Conservation (phyloP, 2,797 vertebrate species). For the Siniperca scherzeri region DNA sequence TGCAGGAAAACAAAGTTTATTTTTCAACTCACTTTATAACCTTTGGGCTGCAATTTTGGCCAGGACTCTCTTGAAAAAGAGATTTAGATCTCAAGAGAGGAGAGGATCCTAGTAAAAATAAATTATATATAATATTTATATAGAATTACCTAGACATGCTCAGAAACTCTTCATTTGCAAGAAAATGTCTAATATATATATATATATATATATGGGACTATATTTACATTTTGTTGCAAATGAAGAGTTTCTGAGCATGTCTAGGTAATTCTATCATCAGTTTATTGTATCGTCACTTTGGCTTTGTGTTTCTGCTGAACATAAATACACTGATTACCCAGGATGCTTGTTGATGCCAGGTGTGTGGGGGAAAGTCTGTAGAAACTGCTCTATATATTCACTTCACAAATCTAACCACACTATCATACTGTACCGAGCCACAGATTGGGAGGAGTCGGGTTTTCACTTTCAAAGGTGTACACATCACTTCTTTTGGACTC, state of each 20-base stretch:
- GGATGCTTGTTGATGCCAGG: slow-evolving; percentile 5
- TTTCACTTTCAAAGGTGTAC: slow-evolving; percentile 67
- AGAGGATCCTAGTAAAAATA: too few relatives aligned
- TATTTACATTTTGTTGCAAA: too few relatives aligned
- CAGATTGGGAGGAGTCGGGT: slow-evolving; percentile 74
- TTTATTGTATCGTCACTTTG: background rate
- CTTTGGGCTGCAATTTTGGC: background rate
- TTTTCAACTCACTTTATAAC: background rate
- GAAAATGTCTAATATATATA: too few relatives aligned
- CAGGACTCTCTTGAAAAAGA: background rate
- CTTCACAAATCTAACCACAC: slow-evolving; percentile 3
- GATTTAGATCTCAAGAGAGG: too few relatives aligned
- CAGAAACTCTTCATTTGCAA: too few relatives aligned
- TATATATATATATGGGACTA: background rate
- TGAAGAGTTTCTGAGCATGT: background rate
- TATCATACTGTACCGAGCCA: slow-evolving; percentile 86
- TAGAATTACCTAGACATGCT: too few relatives aligned
- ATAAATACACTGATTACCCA: too few relatives aligned
- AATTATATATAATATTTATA: too few relatives aligned
- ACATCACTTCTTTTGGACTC: slow-evolving; percentile 60
- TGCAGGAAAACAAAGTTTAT: background rate
- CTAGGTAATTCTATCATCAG: background rate
- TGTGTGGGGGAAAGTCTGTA: background rate
- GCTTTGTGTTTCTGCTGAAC: background rate
- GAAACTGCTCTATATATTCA: slow-evolving; percentile 20